Conservation (phyloP, 1,140 invertebrate species). For the Conopomorpha cramerella region DNA sequence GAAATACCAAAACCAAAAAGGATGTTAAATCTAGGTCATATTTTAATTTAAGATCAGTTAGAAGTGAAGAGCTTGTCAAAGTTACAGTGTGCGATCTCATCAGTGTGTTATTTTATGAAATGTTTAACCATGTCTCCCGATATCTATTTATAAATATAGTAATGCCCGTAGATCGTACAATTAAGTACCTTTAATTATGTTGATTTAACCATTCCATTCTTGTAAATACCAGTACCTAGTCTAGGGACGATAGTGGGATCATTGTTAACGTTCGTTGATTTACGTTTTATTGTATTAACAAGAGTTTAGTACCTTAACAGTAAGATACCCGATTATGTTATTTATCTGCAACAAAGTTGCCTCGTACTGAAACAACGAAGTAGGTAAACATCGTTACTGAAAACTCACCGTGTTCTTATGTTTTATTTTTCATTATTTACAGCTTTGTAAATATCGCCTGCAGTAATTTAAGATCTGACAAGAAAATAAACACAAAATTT, state of each 20-base stretch:
- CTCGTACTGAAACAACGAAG: conserved; percentile 12
- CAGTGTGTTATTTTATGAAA: conserved; percentile 7
- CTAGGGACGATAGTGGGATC: background rate
- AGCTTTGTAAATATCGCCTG: background rate
- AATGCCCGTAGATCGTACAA: too few relatives aligned
- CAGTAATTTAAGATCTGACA: background rate
- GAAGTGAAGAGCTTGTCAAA: conserved; percentile 32
- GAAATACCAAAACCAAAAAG: conserved; percentile 56
- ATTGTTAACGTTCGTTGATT: background rate
- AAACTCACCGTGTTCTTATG: too few relatives aligned
- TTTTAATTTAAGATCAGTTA: conserved; percentile 52
- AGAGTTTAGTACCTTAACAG: too few relatives aligned
- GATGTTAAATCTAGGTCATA: conserved; percentile 47
- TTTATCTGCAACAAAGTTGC: conserved; percentile 37
- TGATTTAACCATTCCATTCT: conserved; percentile 1
- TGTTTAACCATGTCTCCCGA: too few relatives aligned
- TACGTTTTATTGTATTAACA: too few relatives aligned
- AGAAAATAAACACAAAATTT: background rate
- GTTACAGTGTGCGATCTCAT: conserved; percentile 55
- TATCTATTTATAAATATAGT: too few relatives aligned
- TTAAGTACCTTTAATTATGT: background rate
- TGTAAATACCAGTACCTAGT: background rate
- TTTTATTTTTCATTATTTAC: too few relatives aligned
- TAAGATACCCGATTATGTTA: conserved; percentile 15
- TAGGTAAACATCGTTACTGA: too few relatives aligned